Percentiles rank a stretch among this genome's conserved stretches.
phyloP scores from a whole-genome alignment of 2,888 invertebrate genomes.

The Cistogaster globosa region DNA sequence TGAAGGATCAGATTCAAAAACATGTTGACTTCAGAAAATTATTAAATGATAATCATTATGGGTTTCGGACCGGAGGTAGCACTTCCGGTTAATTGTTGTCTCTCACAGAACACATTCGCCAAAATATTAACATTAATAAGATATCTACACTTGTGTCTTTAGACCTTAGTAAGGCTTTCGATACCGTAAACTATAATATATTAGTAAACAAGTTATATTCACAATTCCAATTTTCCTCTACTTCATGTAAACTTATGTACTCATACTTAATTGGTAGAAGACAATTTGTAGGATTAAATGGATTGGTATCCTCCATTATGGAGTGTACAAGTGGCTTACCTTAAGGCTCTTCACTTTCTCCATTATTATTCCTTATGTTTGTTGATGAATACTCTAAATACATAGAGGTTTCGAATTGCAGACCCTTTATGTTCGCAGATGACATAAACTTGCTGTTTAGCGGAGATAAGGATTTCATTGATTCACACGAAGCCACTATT shows the following conservation, averaged over 20 bases:
- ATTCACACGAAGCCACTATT: conserved; percentile 2
- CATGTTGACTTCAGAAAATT: background rate
- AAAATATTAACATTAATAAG: background rate
- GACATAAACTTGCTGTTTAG: conserved; percentile 10
- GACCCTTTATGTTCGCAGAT: background rate
- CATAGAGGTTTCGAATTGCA: background rate
- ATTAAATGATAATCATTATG: conserved; percentile 3
- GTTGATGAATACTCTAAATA: no score
- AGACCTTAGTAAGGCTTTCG: background rate
- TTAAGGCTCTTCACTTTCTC: background rate
- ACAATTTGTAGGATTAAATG: no score
- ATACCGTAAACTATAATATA: background rate
- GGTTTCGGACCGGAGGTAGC: background rate
- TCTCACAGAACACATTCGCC: background rate
- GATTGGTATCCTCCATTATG: no score
- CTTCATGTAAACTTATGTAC: no score
- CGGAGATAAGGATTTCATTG: conserved; percentile 1
- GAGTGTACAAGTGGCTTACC: background rate
- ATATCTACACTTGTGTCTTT: background rate
- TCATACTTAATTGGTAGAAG: no score
- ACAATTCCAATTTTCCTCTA: background rate
- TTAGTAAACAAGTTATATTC: background rate
- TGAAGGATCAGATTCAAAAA: background rate
- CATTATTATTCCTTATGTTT: no score
- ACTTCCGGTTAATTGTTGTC: background rate